Conservation (phyloP, 2,113 vertebrate species). For the Garra rufa region DNA sequence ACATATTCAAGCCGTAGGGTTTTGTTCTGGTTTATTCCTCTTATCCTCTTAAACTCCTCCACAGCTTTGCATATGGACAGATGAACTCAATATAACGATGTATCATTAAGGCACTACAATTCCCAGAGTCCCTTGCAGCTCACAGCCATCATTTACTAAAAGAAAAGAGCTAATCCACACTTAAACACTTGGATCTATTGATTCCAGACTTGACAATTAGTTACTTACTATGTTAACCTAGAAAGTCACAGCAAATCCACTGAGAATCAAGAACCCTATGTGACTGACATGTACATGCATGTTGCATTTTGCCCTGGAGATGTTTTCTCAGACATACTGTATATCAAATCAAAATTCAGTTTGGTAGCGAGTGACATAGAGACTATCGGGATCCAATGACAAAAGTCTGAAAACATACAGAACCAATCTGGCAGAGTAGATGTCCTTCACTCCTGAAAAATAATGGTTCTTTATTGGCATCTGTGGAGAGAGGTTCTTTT, state of each 20-base stretch:
- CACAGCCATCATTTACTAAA: background rate
- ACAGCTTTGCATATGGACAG: constrained; percentile 1
- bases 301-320: background rate
- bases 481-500: no score
- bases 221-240: background rate
- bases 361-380: background rate
- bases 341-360: background rate
- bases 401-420: background rate
- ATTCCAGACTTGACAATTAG: background rate
- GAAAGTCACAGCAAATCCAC: background rate
- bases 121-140: constrained; percentile 20
- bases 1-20: constrained; percentile 19
- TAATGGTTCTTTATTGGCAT: background rate
- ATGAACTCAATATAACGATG: constrained; percentile 8
- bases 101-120: constrained; percentile 19
- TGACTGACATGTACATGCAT: background rate
- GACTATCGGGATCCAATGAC: background rate
- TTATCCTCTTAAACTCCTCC: constrained; percentile 17
- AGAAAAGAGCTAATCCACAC: background rate
- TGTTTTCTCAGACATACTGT: background rate
- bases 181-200: background rate
- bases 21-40: constrained; percentile 11
- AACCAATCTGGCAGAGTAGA: background rate
- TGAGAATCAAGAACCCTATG: background rate
- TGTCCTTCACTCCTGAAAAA: background rate